Conservation (phyloP, 2,797 vertebrate species). For the Xenopus petersii region DNA sequence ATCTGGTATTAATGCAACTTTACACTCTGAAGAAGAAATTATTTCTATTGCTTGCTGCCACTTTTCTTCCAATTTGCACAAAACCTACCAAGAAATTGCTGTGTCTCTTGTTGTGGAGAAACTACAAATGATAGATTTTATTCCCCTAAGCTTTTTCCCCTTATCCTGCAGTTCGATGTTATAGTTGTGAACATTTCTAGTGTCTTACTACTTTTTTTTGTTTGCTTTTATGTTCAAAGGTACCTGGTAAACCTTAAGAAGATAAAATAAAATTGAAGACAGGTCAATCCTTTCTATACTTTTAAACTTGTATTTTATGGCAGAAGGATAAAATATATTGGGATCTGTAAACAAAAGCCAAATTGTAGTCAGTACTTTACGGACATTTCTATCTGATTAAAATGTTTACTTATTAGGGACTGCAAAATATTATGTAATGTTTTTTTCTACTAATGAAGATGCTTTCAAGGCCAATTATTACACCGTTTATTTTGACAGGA, state of each 20-base stretch:
- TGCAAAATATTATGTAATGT: too few relatives aligned
- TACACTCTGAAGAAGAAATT: slow-evolving; percentile 20
- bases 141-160: slow-evolving; percentile 14
- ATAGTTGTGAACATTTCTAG: background rate
- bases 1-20: slow-evolving; percentile 29
- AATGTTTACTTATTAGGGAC: too few relatives aligned
- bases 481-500: too few relatives aligned
- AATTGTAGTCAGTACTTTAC: too few relatives aligned
- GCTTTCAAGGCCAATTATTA: too few relatives aligned
- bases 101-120: slow-evolving; percentile 22
- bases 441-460: too few relatives aligned
- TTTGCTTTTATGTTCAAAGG: background rate
- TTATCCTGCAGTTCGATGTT: background rate
- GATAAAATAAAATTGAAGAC: background rate
- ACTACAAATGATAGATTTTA: slow-evolving; percentile 25
- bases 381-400: too few relatives aligned
- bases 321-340: too few relatives aligned
- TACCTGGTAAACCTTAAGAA: slow-evolving; percentile 1
- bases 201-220: slow-evolving; percentile 3
- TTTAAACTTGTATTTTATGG: background rate
- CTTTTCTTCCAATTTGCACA: slow-evolving; percentile 35
- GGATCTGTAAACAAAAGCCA: too few relatives aligned
- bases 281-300: background rate
- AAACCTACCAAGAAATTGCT: slow-evolving; percentile 28
- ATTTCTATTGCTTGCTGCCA: slow-evolving; percentile 21